Evolutionary conservation across 2,797 vertebrate genomes (phyloP).

Genomic region (Poecilia picta): DNA sequence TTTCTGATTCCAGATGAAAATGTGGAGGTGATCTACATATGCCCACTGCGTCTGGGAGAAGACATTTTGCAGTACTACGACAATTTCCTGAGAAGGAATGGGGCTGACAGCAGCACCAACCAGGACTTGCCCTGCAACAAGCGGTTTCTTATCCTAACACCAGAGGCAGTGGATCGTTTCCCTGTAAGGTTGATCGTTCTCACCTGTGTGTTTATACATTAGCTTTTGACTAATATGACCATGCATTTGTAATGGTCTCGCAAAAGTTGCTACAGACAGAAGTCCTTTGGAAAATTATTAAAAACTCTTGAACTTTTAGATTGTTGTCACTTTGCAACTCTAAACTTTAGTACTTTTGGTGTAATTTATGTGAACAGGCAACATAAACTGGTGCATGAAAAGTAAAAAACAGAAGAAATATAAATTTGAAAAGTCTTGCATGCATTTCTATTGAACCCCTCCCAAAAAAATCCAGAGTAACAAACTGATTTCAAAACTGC

Average conservation of each 20-base stretch:
- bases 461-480: not conserved
- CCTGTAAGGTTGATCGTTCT: constrained; percentile 79
- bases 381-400: not conserved
- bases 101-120: constrained; percentile 53
- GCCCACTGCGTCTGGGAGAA: constrained; percentile 82
- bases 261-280: constrained; percentile 4
- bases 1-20: constrained; percentile 84
- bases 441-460: not conserved
- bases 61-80: constrained; percentile 87
- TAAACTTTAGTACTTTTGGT: not conserved
- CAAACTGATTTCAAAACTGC: not conserved
- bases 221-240: not conserved
- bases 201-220: constrained; percentile 17
- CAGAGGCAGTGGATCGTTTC: constrained; percentile 90
- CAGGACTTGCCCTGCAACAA: constrained; percentile 78
- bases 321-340: not conserved
- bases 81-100: constrained; percentile 84
- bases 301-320: not conserved
- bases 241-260: not conserved
- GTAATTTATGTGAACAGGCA: not conserved
- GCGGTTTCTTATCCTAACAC: constrained; percentile 90
- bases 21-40: constrained; percentile 90
- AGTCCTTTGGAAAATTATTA: not conserved
- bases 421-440: not conserved
- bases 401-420: not conserved